Evolutionary conservation across 2,888 invertebrate species (phyloP).

Genomic region (Parapristionchus giblindavisi): DNA sequence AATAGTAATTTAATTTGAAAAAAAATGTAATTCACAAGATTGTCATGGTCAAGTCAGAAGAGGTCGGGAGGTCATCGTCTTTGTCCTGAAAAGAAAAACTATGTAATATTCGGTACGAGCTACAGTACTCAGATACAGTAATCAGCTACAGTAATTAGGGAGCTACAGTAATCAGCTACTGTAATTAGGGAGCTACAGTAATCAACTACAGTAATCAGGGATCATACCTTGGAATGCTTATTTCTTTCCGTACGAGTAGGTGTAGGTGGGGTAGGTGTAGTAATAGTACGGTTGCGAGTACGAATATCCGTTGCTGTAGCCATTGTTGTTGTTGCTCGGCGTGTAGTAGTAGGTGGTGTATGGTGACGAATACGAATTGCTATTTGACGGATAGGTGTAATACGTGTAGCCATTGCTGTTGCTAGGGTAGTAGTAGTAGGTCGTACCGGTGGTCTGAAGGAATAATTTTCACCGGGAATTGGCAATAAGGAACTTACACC

Average conservation of each 20-base stretch:
- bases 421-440: slow-evolving; percentile 20
- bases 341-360: slow-evolving; percentile 24
- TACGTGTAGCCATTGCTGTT: slow-evolving; percentile 29
- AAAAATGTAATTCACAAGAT: too few species aligned
- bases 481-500: slow-evolving; percentile 24
- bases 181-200: too few species aligned
- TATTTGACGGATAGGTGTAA: slow-evolving; percentile 16
- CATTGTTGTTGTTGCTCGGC: background rate
- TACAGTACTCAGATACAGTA: too few species aligned
- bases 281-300: slow-evolving; percentile 15
- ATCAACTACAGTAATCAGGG: too few species aligned
- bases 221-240: too few species aligned
- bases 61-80: too few species aligned
- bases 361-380: background rate
- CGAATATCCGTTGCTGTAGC: slow-evolving; percentile 27
- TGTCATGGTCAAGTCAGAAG: too few species aligned
- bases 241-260: slow-evolving; percentile 28
- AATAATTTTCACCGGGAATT: background rate
- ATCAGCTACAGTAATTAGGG: too few species aligned
- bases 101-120: too few species aligned
- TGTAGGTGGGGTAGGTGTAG: slow-evolving; percentile 3
- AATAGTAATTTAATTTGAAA: too few species aligned
- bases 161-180: too few species aligned
- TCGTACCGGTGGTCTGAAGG: slow-evolving; percentile 10
- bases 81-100: too few species aligned